These are phyloP conservation scores for Acanthochromis polyacanthus DNA, from an alignment of 2,113 vertebrate genomes.

Conservation along the genomic window DNA sequence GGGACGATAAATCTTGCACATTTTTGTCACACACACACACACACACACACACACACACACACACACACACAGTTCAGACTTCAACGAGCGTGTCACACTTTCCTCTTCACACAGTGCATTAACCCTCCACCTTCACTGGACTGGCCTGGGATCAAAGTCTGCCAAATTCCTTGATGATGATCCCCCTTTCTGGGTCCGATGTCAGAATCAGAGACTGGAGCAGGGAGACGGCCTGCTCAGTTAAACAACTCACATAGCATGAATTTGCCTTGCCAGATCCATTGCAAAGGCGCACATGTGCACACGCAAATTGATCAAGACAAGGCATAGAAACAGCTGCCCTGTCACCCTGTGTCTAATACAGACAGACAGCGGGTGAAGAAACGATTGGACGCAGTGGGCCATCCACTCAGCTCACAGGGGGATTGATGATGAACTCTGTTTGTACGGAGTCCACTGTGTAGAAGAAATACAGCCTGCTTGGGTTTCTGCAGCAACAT, in stretches of 20 bases:
- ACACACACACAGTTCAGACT: slow-evolving; percentile 32
- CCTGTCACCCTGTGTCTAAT: slow-evolving; percentile 71
- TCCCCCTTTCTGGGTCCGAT: slow-evolving; percentile 63
- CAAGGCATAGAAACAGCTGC: slow-evolving; percentile 65
- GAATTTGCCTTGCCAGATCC: slow-evolving; percentile 65
- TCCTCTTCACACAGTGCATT: slow-evolving; percentile 27
- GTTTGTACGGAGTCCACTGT: slow-evolving; percentile 35
- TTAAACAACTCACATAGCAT: slow-evolving; percentile 73
- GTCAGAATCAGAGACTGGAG: slow-evolving; percentile 66
- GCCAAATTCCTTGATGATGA: slow-evolving; percentile 61
- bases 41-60: slow-evolving; percentile 33
- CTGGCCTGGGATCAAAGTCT: slow-evolving; percentile 63
- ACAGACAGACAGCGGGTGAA: slow-evolving; percentile 70
- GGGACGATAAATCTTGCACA: slow-evolving; percentile 8
- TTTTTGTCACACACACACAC: slow-evolving; percentile 26
- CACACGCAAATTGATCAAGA: slow-evolving; percentile 37
- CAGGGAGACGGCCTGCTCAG: slow-evolving; percentile 50
- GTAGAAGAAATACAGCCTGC: slow-evolving; percentile 49
- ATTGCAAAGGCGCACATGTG: slow-evolving; percentile 57
- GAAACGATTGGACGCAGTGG: slow-evolving; percentile 77
- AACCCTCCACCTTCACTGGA: slow-evolving; percentile 33
- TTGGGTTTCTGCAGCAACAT: slow-evolving; percentile 63
- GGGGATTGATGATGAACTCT: slow-evolving; percentile 53
- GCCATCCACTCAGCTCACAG: slow-evolving; percentile 45
- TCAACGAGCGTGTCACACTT: slow-evolving; percentile 20